Percentiles rank a stretch among this genome's conserved stretches.
phyloP scores from a whole-genome alignment of 2,797 vertebrate species.

The Muscicapa comitata region DNA sequence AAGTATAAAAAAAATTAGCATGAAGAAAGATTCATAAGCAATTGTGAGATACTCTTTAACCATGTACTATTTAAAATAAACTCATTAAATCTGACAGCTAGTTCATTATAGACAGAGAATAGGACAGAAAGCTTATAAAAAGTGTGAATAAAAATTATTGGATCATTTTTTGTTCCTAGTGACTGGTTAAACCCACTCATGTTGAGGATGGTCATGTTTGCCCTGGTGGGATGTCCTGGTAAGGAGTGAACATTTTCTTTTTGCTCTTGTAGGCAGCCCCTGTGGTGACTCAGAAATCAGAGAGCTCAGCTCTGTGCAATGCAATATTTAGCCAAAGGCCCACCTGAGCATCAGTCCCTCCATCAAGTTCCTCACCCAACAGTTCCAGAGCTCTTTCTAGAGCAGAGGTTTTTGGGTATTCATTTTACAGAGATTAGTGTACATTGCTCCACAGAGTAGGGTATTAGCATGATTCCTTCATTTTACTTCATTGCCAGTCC shows the following conservation, averaged over 20 bases:
- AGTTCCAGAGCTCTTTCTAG: background rate
- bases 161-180: background rate
- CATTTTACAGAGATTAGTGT: background rate
- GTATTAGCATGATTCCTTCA: background rate
- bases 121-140: background rate
- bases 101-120: background rate
- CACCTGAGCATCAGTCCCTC: background rate
- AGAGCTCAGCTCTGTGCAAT: background rate
- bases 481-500: background rate
- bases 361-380: background rate
- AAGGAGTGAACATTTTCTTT: background rate
- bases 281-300: background rate
- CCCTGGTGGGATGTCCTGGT: background rate
- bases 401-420: background rate
- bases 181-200: background rate
- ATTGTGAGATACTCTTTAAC: background rate
- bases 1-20: background rate
- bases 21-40: background rate
- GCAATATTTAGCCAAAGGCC: background rate
- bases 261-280: rapidly evolving
- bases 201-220: background rate
- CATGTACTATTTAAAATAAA: background rate
- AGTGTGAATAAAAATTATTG: background rate
- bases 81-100: background rate
- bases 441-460: background rate